Evolutionary conservation across 2,113 vertebrate species (phyloP), one percentile per base, ranked within the genome.

Genomic region (Callionymus lyra): DNA sequence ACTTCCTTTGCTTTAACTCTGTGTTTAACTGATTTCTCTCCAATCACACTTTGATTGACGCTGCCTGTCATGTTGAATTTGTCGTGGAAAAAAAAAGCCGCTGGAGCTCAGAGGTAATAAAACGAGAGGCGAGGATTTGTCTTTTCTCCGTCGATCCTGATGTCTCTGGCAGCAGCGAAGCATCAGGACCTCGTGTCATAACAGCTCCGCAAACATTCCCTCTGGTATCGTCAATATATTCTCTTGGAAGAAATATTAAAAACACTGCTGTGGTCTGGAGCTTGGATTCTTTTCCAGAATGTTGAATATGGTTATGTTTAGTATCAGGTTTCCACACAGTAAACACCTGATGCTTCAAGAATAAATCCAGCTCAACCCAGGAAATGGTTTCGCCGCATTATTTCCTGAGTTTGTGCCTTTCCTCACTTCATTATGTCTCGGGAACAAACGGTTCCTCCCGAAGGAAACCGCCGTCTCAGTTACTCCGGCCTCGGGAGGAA

Each of bases 311-410:
- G n/a, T n/a, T n/a, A n/a, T 31, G 35, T 40, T 40, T 31, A 14
- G 16, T 15, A 50, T 10, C 9, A 18, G 15, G 36, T 62, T 51
- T 36, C 38, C 40, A 13, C 4, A 12, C 16, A 33, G 12, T 13
- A 9, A 3, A 21, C 10, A 8, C 10, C 15, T 31, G 16, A n/a
- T 15, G 0, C 39, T 54, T 50, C 13, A 35, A 39, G 33, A 38
- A 63, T n/a, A 53, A 60, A 56, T 50, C 37, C n/a, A 59, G 33
- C 37, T 41, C 1, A 8, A 59, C 55, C 38, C 50, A 59, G 69
- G 67, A 71, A 80, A 65, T 56, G 48, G 63, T 50, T 61, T 58
- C 37, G 55, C 66, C 53, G 48, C 43, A 38, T 50, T 53, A 27
- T 52, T 56, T 62, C 59, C 54, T 39, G 6, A 27, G 59, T 56